Conservation (phyloP, 53 echinoderm and acorn worm genomes). For the Temnopleurus reevesii region DNA sequence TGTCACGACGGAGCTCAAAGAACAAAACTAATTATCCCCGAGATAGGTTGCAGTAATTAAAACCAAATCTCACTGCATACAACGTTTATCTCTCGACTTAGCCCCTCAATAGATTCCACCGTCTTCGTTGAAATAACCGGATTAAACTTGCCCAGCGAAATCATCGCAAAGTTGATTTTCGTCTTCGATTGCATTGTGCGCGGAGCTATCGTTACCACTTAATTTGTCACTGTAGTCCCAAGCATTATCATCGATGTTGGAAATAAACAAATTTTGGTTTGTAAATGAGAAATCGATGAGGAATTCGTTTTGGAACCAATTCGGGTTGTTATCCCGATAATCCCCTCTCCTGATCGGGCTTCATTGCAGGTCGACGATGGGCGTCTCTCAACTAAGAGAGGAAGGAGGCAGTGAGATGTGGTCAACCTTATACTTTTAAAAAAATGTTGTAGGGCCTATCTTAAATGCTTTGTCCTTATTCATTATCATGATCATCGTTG, state of each 20-base stretch:
- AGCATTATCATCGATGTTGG: slow-evolving; percentile 5
- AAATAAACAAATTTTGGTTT: slow-evolving; percentile 56
- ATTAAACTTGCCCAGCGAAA: slow-evolving; percentile 12
- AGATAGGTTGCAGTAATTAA: slow-evolving; percentile 47
- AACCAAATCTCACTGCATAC: slow-evolving; percentile 31
- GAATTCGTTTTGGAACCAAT: slow-evolving; percentile 44
- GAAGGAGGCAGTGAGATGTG: not conserved
- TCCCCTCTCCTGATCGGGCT: slow-evolving; percentile 19
- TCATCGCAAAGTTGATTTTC: slow-evolving; percentile 18
- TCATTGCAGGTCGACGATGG: slow-evolving; percentile 42
- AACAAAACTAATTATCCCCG: slow-evolving; percentile 54
- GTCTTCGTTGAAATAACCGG: slow-evolving; percentile 36
- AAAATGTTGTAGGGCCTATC: too few relatives aligned
- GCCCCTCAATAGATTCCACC: not conserved
- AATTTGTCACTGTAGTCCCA: slow-evolving; percentile 47
- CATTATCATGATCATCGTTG: too few relatives aligned
- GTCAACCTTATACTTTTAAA: not conserved
- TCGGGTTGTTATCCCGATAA: slow-evolving; percentile 31
- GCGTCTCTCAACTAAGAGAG: not conserved
- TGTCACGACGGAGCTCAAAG: not conserved
- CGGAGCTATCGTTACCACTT: slow-evolving; percentile 44
- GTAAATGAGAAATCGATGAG: slow-evolving; percentile 51
- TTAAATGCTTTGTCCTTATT: too few relatives aligned
- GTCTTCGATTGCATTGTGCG: slow-evolving; percentile 20
- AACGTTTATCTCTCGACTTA: slow-evolving; percentile 28